Base-by-base conservation (phyloP, 35 echinoderm and acorn worm genomes). In the Amphiura filiformis region DNA sequence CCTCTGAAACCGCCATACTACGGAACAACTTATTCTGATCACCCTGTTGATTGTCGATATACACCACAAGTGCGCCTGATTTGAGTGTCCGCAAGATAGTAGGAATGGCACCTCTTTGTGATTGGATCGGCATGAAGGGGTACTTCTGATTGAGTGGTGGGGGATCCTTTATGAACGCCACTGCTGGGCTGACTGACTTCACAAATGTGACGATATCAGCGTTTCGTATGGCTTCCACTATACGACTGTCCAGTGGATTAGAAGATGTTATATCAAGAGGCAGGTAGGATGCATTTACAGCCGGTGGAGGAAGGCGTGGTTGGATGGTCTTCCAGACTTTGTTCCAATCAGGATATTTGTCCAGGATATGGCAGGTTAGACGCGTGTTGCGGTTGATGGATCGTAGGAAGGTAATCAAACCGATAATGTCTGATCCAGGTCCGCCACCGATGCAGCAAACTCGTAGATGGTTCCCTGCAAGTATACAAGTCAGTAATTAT, bases 371-470 rank as follows among this genome's bases (percentile, higher is more conserved):
- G 35, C 83, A 85, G 0, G 56, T 37, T 23, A 81, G 38, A 32
- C 44, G 39, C 9, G 14, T 7, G 13, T 32, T 33, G 22, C 35
- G 15, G 26, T n/a, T 33, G 20, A 33, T 32, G 33, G 32, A 32
- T 15, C 52, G 83, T 35, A 85, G 56, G 37, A 85, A 85, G 18
- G 56, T 65, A 26, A 64, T 15, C 37, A 85, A 37, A 26, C 83
- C 83, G 22, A 85, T 32, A 34, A 64, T 34, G 35, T 85, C 83
- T 85, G 83, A 65, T 1, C 83, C 83, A 75, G 83, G 83, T 30
- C 83, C 83, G 23, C 83, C 83, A 3, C 83, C 83, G 31, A 85
- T 23, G 83, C 83, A 85, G 20, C 83, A 85, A 15, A 85, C 56
- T 39, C 79, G 79, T 38, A 81, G 26, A 81, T 70, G 61, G 26